These are phyloP conservation scores for Phrynocephalus guinanensis DNA, from an alignment of 2,797 vertebrate genomes.

Conservation along the genomic window DNA sequence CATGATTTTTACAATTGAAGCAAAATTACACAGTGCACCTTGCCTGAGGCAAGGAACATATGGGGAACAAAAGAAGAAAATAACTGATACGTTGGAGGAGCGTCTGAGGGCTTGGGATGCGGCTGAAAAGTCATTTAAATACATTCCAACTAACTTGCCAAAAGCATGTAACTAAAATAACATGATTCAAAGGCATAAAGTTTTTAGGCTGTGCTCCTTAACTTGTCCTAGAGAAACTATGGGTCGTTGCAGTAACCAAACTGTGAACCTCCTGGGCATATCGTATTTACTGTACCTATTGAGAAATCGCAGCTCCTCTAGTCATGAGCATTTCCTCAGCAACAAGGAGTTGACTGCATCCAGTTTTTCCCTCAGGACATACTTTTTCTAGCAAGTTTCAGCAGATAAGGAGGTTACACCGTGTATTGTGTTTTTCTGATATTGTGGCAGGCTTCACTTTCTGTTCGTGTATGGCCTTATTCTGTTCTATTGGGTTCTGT, in stretches of 20 bases:
- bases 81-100: not conserved
- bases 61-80: not conserved
- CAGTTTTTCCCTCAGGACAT: not conserved
- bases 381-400: not conserved
- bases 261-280: not conserved
- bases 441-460: slow-evolving; percentile 28
- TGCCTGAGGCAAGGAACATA: not conserved
- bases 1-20: too few species aligned
- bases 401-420: not conserved
- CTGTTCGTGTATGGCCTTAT: slow-evolving; percentile 16
- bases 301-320: not conserved
- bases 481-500: slow-evolving; percentile 8
- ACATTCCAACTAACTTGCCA: not conserved
- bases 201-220: too few species aligned
- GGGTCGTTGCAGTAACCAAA: not conserved
- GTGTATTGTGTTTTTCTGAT: not conserved
- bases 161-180: not conserved
- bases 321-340: not conserved
- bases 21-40: too few species aligned
- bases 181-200: not conserved
- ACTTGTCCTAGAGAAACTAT: not conserved
- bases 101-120: not conserved
- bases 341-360: not conserved
- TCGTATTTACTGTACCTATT: not conserved
- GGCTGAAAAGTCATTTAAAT: not conserved